These are phyloP conservation scores for Hydrotaea diabolus DNA, from an alignment of 2,888 invertebrate genomes.

Conservation along the genomic window DNA sequence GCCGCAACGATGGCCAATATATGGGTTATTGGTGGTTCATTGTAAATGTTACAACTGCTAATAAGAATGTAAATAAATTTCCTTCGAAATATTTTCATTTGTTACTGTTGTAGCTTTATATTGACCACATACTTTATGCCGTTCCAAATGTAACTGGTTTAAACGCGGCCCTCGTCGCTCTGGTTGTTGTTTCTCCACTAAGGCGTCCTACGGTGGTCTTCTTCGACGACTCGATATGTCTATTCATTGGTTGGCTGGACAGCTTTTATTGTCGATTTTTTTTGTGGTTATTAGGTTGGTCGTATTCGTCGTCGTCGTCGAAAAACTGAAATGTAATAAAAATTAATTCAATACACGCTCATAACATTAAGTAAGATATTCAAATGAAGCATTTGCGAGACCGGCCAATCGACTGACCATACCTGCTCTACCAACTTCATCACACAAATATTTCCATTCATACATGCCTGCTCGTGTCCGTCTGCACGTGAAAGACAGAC, in stretches of 20 bases:
- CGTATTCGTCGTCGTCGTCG: background rate
- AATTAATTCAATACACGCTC: slow-evolving; percentile 36
- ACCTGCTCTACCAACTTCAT: background rate
- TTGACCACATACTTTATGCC: background rate
- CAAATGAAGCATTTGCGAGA: slow-evolving; percentile 2
- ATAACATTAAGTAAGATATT: slow-evolving; percentile 31
- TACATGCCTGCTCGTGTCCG: background rate
- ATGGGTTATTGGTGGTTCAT: too few relatives aligned
- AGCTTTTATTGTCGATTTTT: too few relatives aligned
- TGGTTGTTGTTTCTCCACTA: too few relatives aligned
- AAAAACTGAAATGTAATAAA: background rate
- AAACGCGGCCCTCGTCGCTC: background rate
- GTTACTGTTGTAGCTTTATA: background rate
- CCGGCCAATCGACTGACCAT: background rate
- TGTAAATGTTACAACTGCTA: too few relatives aligned
- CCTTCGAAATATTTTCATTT: background rate
- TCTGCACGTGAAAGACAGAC: background rate
- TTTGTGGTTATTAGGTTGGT: background rate
- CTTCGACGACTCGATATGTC: background rate
- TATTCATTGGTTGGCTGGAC: background rate
- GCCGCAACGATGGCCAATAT: too few relatives aligned
- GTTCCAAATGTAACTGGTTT: slow-evolving; percentile 18
- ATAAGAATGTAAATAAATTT: slow-evolving; percentile 34
- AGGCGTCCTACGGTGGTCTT: background rate
- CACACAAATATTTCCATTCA: background rate